Evolutionary conservation across 2,113 vertebrate species (phyloP).

Genomic region (Lethenteron reissneri): DNA sequence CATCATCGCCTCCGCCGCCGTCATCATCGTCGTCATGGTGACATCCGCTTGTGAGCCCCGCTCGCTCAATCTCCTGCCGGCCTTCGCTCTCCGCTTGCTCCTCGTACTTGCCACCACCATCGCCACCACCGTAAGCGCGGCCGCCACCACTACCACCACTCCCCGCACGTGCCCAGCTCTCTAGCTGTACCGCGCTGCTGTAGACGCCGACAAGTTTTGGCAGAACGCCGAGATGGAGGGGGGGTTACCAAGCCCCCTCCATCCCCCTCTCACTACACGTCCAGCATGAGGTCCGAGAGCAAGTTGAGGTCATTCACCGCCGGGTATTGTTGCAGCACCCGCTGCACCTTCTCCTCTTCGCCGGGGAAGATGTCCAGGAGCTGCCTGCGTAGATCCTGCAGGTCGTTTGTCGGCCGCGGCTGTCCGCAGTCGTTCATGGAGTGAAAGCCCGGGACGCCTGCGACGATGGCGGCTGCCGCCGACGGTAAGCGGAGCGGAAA

Average conservation of each 20-base stretch:
- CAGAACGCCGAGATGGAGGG: too few species aligned
- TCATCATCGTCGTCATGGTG: too few species aligned
- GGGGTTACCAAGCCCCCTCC: not conserved
- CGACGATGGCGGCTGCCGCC: not conserved
- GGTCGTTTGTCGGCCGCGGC: slow-evolving; percentile 19
- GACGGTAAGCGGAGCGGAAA: not conserved
- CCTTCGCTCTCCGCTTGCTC: too few species aligned
- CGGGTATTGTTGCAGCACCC: slow-evolving; percentile 33
- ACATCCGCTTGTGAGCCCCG: too few species aligned
- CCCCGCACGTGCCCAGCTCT: too few species aligned
- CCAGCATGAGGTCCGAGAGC: slow-evolving; percentile 34
- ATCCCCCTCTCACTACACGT: slow-evolving; percentile 15
- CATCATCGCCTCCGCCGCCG: too few species aligned
- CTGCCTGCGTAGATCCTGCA: slow-evolving; percentile 23
- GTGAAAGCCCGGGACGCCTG: not conserved
- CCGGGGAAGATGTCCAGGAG: slow-evolving; percentile 36
- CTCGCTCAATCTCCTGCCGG: too few species aligned
- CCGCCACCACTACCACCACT: too few species aligned
- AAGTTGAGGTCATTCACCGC: slow-evolving; percentile 32
- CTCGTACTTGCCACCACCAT: too few species aligned
- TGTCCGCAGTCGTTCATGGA: slow-evolving; percentile 11
- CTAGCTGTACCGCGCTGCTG: too few species aligned
- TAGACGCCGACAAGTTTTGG: too few species aligned
- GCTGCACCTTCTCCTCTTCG: slow-evolving; percentile 38
- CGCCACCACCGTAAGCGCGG: too few species aligned